Percentiles rank a stretch among this genome's conserved stretches.
Conservation (phyloP, 2,888 invertebrate species). For the Ommatoiulus sabulosus region DNA sequence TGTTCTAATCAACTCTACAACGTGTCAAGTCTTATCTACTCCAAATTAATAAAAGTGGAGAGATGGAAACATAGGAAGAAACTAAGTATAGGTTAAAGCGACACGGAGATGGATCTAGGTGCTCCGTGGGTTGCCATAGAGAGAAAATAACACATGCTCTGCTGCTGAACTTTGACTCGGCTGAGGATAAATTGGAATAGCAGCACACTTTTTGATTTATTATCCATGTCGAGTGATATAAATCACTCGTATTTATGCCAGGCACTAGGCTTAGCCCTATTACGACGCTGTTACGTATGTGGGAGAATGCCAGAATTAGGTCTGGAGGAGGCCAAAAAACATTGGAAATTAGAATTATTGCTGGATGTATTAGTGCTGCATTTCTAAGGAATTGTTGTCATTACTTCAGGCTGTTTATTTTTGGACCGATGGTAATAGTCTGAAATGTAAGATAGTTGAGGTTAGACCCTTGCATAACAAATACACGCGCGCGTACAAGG, state of each 20-base stretch:
- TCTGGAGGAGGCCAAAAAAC: not conserved
- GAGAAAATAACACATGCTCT: slow-evolving; percentile 51
- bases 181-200: slow-evolving; percentile 49
- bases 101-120: slow-evolving; percentile 45
- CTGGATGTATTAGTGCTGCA: not conserved
- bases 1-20: slow-evolving; percentile 57
- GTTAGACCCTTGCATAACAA: too few species aligned
- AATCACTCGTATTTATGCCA: slow-evolving; percentile 47
- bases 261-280: not conserved
- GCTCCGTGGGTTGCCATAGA: slow-evolving; percentile 45
- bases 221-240: slow-evolving; percentile 51
- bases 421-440: too few species aligned
- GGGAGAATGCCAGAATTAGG: not conserved
- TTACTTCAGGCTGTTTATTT: not conserved
- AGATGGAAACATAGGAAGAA: slow-evolving; percentile 53
- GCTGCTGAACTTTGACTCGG: slow-evolving; percentile 43
- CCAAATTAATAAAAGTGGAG: slow-evolving; percentile 56
- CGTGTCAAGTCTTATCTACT: slow-evolving; percentile 57
- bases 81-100: slow-evolving; percentile 42
- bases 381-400: not conserved
- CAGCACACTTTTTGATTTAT: slow-evolving; percentile 50
- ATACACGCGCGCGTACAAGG: too few species aligned
- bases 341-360: not conserved
- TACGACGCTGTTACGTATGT: not conserved
- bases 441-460: too few species aligned